phyloP scores from a whole-genome alignment of 2,797 vertebrate genomes.

The Poeciliopsis presidionis region DNA sequence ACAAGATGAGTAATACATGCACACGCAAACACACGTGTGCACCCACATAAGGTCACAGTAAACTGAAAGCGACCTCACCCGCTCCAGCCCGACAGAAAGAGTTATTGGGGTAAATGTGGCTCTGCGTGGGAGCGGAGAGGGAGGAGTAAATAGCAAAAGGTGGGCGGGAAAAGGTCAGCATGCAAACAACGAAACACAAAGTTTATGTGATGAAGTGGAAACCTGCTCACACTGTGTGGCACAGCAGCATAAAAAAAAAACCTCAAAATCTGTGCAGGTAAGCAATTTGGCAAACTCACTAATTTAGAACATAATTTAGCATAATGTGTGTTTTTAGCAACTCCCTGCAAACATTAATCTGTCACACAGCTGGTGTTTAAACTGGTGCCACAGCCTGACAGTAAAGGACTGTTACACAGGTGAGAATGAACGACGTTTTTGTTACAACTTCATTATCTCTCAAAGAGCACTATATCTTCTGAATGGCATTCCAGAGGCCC shows the following conservation, averaged over 20 bases:
- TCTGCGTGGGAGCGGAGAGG: constrained; percentile 10
- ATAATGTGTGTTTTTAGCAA: background rate
- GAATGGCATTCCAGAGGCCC: constrained; percentile 39
- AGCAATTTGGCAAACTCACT: background rate
- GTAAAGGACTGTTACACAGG: constrained; percentile 15
- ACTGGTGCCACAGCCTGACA: background rate
- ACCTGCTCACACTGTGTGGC: background rate
- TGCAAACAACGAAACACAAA: background rate
- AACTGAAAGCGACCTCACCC: constrained; percentile 30
- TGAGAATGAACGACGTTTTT: constrained; percentile 15
- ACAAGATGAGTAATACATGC: constrained; percentile 1
- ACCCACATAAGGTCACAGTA: constrained; percentile 33
- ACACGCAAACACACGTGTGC: constrained; percentile 16
- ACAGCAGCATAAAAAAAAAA: background rate
- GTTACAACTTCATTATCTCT: constrained; percentile 27
- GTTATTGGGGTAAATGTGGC: constrained; percentile 47
- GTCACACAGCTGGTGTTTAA: constrained; percentile 6
- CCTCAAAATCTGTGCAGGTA: background rate
- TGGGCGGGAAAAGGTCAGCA: constrained; percentile 10
- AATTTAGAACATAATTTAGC: background rate
- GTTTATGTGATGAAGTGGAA: background rate
- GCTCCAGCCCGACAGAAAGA: constrained; percentile 36
- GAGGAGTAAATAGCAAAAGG: constrained; percentile 19
- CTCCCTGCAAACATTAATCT: background rate
- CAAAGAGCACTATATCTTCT: constrained; percentile 13